phyloP scores from a whole-genome alignment of 2,888 invertebrate species.

The Ennomos erosarius region DNA sequence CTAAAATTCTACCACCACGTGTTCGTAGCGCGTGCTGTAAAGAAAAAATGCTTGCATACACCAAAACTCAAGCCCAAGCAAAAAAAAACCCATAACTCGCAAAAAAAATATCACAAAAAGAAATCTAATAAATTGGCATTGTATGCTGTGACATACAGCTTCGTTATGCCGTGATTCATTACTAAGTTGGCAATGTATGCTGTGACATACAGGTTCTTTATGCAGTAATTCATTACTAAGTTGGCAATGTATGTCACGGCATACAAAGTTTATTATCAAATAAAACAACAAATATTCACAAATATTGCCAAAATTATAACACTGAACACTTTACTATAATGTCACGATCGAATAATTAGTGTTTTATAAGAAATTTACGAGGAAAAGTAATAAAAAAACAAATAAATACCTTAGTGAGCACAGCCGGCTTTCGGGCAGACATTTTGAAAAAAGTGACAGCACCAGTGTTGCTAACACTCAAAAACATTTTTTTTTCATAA shows the following conservation, averaged over 20 bases:
- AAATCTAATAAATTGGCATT: conserved; percentile 8
- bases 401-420: conserved; percentile 12
- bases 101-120: conserved; percentile 1
- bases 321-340: conserved; percentile 20
- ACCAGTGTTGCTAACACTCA: background rate
- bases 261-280: conserved; percentile 25
- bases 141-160: too few species aligned
- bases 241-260: conserved; percentile 28
- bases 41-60: conserved; percentile 9
- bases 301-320: background rate
- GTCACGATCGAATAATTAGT: background rate
- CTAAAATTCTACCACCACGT: conserved; percentile 14
- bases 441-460: conserved; percentile 5
- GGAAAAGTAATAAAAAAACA: conserved; percentile 14
- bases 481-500: too few species aligned
- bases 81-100: conserved; percentile 9
- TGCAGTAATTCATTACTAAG: conserved; percentile 20
- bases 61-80: conserved; percentile 13
- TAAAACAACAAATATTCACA: conserved; percentile 23
- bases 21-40: conserved; percentile 17
- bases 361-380: conserved; percentile 1
- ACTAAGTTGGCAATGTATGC: too few species aligned
- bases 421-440: too few species aligned
- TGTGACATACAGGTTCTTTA: conserved; percentile 20
- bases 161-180: too few species aligned